Base-by-base conservation (phyloP, 2,113 vertebrate species). In the Todiramphus saurophagus region DNA sequence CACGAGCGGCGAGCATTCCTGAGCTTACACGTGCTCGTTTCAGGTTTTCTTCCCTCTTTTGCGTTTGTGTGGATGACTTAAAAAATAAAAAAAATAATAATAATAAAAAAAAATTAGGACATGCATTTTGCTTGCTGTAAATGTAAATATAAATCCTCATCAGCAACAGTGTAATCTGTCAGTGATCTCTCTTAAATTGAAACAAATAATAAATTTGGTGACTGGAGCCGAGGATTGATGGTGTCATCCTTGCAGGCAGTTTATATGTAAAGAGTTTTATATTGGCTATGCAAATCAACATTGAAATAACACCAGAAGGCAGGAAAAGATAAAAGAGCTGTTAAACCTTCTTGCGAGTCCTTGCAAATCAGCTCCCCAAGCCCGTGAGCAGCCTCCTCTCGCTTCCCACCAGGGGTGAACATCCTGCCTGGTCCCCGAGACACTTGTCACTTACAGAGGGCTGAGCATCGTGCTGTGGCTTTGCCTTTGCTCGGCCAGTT, bases 101-200 rank as follows among this genome's bases (percentile, higher is more conserved):
- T 51, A 93, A 68, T 73, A 19, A 15, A 53, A 35, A 18, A 50
- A 74, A 85, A 59, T 0, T 3, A 72, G 90, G 94, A 43, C 44
- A 8, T 25, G 81, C 75, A 28, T 95, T 92, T 87, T 87, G 46
- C 90, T 92, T 92, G 88, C 92, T 96, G 86, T 78, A 95, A 92
- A 90, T 90, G 88, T 93, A 97, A 94, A 83, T 95, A 92, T 89
- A 88, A 96, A 95, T 92, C 93, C 96, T 94, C 92, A 89, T 94
- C 94, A 95, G 83, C 53, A 63, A 87, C 83, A 75, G 92, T 90
- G 82, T 95, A 95, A 96, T 93, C 95, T 43, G 0, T 64, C 92
- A 90, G 63, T 90, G 88, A 96, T 96, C 66, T 93, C 92, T 86
- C 80, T 64, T 51, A 93, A 89, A 92, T 82, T 89, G 96, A 94